Conservation (phyloP, 2,797 vertebrate species). For the Paguma larvata region DNA sequence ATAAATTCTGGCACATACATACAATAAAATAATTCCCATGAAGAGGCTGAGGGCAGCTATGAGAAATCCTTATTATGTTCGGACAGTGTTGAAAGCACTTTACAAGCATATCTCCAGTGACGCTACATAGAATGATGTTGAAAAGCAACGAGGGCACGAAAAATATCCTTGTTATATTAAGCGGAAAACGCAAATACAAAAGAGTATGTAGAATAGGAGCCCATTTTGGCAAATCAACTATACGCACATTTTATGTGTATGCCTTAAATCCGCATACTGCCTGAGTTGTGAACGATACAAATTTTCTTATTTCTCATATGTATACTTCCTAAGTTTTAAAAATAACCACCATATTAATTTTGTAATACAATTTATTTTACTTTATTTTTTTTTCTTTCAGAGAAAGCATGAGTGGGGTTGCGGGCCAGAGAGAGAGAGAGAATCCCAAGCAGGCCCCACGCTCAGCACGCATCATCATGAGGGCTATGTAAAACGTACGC, state of each 20-base stretch:
- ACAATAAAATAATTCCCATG: constrained; percentile 12
- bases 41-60: neutral
- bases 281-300: neutral
- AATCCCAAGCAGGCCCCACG: too few species aligned
- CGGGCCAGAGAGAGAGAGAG: too few species aligned
- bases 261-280: neutral
- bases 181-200: constrained; percentile 5
- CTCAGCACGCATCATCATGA: neutral
- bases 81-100: neutral
- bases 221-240: neutral
- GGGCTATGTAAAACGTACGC: neutral
- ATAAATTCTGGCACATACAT: neutral
- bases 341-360: neutral
- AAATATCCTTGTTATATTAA: neutral
- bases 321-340: neutral
- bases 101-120: neutral
- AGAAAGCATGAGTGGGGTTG: too few species aligned
- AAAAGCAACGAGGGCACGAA: constrained; percentile 13
- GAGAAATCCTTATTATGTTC: neutral
- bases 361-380: neutral
- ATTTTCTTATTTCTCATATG: neutral
- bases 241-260: neutral
- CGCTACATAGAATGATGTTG: neutral
- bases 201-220: neutral
- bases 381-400: too few species aligned